Conservation (phyloP, 2,888 invertebrate species). For the Tuberolachnus salignus region DNA sequence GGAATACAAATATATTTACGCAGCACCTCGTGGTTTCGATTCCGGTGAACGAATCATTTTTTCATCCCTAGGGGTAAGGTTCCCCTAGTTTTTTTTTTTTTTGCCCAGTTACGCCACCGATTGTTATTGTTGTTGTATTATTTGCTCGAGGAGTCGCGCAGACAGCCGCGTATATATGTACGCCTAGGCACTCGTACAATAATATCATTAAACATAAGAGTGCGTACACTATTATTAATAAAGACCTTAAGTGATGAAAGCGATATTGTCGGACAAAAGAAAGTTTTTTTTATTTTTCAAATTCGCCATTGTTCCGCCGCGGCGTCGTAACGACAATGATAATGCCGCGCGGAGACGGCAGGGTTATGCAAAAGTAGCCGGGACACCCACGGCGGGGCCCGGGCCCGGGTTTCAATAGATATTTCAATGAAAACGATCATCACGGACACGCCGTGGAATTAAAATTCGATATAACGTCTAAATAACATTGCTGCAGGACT, state of each 20-base stretch:
- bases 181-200: too few species aligned
- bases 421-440: slow-evolving; percentile 36
- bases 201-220: too few species aligned
- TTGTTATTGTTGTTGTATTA: too few species aligned
- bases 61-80: too few species aligned
- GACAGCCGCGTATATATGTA: too few species aligned
- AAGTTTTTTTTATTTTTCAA: slow-evolving; percentile 23
- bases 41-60: too few species aligned
- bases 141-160: too few species aligned
- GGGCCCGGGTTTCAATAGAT: neutral
- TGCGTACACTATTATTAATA: neutral
- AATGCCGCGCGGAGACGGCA: neutral
- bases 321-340: slow-evolving; percentile 18
- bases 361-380: slow-evolving; percentile 47
- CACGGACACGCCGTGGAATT: slow-evolving; percentile 26
- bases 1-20: too few species aligned
- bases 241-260: slow-evolving; percentile 53
- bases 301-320: slow-evolving; percentile 21
- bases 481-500: slow-evolving; percentile 26
- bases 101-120: too few species aligned
- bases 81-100: too few species aligned
- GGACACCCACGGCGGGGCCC: slow-evolving; percentile 4
- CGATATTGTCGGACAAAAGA: slow-evolving; percentile 42
- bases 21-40: too few species aligned
- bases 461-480: slow-evolving; percentile 15